These are phyloP conservation scores for Calonectris borealis DNA, from an alignment of 2,113 vertebrate genomes.

Conservation along the genomic window DNA sequence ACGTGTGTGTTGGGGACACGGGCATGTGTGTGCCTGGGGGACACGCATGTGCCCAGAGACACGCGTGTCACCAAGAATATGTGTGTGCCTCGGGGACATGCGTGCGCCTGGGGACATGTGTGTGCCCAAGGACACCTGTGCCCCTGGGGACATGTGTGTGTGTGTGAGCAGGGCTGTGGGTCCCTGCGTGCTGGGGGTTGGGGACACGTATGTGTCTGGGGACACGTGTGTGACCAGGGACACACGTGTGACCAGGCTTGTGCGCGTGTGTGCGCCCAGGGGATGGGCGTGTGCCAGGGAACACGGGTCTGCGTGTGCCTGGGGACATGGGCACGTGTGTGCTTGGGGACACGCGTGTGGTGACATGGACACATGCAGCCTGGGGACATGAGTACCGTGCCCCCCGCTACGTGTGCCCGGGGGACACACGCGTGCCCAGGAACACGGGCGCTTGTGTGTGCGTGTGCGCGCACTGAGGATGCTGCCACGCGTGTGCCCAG, in stretches of 20 bases:
- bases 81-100: too few relatives aligned
- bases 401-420: background rate
- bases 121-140: background rate
- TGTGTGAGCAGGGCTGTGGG: background rate
- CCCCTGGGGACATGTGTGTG: too few relatives aligned
- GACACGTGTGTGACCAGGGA: background rate
- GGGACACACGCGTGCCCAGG: too few relatives aligned
- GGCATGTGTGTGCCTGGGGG: too few relatives aligned
- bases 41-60: background rate
- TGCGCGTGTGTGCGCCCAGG: background rate
- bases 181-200: background rate
- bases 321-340: rapidly evolving
- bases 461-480: too few relatives aligned
- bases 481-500: background rate
- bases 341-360: background rate
- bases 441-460: background rate
- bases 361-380: background rate
- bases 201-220: background rate
- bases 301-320: too few relatives aligned
- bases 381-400: background rate
- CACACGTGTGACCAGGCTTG: background rate
- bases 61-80: background rate
- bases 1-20: too few relatives aligned
- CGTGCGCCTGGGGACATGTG: background rate
- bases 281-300: background rate